Percentiles rank a stretch among this genome's conserved stretches.
phyloP scores from a whole-genome alignment of 2,888 invertebrate genomes.

The Ennomos erosarius region DNA sequence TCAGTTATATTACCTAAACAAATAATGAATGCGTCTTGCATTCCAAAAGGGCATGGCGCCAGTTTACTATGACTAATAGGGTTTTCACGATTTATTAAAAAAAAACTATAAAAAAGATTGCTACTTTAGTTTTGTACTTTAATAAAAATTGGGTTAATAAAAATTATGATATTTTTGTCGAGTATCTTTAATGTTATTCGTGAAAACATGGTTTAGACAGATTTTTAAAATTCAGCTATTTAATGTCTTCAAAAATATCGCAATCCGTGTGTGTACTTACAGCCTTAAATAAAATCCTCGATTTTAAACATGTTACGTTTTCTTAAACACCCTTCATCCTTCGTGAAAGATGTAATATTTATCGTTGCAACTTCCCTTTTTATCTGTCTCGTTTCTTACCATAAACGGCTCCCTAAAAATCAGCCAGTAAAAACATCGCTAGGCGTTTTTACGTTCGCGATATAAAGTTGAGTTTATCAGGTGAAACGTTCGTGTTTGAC shows the following conservation, averaged over 20 bases:
- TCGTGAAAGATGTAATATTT: not conserved
- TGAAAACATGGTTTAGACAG: too few species aligned
- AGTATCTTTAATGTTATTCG: too few species aligned
- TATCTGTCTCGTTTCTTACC: slow-evolving; percentile 4
- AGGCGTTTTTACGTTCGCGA: slow-evolving; percentile 5
- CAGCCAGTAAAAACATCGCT: slow-evolving; percentile 12
- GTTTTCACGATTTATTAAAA: not conserved
- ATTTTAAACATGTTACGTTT: too few species aligned
- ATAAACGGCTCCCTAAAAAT: slow-evolving; percentile 15
- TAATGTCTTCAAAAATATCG: too few species aligned
- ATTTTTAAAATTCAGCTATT: too few species aligned
- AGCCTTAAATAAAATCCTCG: too few species aligned
- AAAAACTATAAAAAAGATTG: not conserved
- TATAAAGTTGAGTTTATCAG: slow-evolving; percentile 1
- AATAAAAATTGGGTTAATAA: too few species aligned
- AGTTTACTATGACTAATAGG: slow-evolving; percentile 2
- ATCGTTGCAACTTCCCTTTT: not conserved
- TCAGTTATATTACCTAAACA: too few species aligned
- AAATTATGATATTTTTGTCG: too few species aligned
- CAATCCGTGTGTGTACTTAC: too few species aligned
- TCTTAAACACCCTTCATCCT: too few species aligned
- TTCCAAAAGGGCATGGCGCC: slow-evolving; percentile 27
- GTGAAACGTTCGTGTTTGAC: slow-evolving; percentile 13
- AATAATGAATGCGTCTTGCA: slow-evolving; percentile 24
- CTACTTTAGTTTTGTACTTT: not conserved